Percentiles rank a stretch among this genome's conserved stretches.
Conservation (phyloP, 2,888 invertebrate genomes). For the Globia sparganii region DNA sequence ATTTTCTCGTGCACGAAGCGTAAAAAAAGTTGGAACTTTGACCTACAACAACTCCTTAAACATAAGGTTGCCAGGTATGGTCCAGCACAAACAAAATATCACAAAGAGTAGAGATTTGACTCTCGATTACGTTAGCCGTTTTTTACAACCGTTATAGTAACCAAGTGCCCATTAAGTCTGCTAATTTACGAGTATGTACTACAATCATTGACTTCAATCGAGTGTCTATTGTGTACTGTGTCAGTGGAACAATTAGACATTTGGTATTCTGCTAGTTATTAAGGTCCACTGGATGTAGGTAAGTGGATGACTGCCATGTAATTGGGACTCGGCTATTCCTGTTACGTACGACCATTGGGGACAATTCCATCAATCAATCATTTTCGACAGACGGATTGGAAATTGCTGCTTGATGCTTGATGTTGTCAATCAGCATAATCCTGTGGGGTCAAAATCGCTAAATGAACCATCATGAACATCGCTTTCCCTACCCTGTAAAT, state of each 20-base stretch:
- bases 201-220: too few relatives aligned
- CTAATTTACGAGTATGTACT: background rate
- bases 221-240: background rate
- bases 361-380: slow-evolving; percentile 24
- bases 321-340: slow-evolving; percentile 19
- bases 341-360: slow-evolving; percentile 27
- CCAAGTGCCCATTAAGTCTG: background rate
- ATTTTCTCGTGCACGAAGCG: background rate
- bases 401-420: slow-evolving; percentile 7
- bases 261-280: slow-evolving; percentile 6
- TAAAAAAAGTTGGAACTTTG: too few relatives aligned
- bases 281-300: background rate
- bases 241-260: background rate
- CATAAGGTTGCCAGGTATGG: background rate
- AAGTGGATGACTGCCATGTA: slow-evolving; percentile 7
- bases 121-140: background rate
- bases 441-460: slow-evolving; percentile 7
- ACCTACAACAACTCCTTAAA: background rate
- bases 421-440: background rate
- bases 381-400: slow-evolving; percentile 25
- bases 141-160: background rate
- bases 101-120: too few relatives aligned
- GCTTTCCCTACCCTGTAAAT: background rate
- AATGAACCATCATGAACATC: slow-evolving; percentile 8
- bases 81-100: too few relatives aligned